Base-by-base conservation (phyloP, 2,797 vertebrate genomes). In the Dryobates pubescens region DNA sequence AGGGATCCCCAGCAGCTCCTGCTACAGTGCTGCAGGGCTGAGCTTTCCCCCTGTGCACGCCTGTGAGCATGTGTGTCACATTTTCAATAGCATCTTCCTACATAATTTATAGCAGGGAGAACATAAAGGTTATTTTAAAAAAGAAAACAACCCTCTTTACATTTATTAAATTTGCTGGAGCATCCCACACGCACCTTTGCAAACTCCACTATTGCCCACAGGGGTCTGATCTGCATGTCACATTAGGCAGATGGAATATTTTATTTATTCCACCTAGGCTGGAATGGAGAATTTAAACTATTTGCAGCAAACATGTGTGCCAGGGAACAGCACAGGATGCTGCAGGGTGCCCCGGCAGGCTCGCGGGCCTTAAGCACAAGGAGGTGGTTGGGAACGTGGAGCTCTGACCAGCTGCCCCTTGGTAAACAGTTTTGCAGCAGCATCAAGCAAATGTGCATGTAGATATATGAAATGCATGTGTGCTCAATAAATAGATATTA, bases 111-210 rank as follows among this genome's bases (percentile, higher is more conserved):
- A 88, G 89, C 71, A 19, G 57, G 90, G 93, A 79, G 82, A 94
- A 92, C 70, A 67, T 80, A 94, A 94, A 89, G 93, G 94, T 94
- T 96, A 93, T 89, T 96, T 93, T 86, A 83, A 89, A 95, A 96
- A 96, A 94, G 82, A 93, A 94, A 95, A 76, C 92, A 94, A 78
- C 88, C 89, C 85, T 78, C 90, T 91, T 91, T 95, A 93, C 95
- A 92, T 89, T 91, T 92, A 92, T 91, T 91, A 86, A 68, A 89
- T 92, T 84, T 95, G 94, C 95, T 81, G 74, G 78, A 82, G 77
- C 87, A 93, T 96, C 94, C 94, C 93, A 73, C 56, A 78, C 76
- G 94, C 89, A 78, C 89, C 91, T 95, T 86, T 82, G 82, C 83
- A 72, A 92, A 93, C 89, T 82, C 77, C 77, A 8, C 58, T 83